Conservation (phyloP, 1,140 invertebrate genomes). For the Mycetomoellerius zeteki region DNA sequence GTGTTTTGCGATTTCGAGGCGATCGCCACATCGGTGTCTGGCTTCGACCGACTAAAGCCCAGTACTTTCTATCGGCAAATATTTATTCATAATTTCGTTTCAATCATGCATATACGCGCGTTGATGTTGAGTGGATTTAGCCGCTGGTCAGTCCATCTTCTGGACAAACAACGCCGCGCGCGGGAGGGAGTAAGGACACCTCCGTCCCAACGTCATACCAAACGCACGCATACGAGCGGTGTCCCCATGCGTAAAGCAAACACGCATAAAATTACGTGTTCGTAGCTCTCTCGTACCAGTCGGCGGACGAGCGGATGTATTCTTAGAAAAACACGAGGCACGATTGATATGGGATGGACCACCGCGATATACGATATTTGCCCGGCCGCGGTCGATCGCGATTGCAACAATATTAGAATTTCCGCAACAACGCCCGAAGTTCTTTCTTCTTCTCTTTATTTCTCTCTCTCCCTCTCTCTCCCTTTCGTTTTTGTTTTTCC, state of each 20-base stretch:
- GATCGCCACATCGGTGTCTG: slow-evolving; percentile 26
- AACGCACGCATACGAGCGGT: slow-evolving; percentile 12
- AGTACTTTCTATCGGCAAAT: slow-evolving; percentile 65
- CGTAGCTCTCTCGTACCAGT: not conserved
- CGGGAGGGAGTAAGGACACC: slow-evolving; percentile 24
- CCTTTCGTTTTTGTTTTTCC: not conserved
- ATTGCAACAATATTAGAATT: slow-evolving; percentile 39
- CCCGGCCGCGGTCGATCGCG: not conserved
- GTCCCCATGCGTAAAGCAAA: slow-evolving; percentile 79
- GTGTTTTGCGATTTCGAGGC: not conserved
- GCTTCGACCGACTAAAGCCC: slow-evolving; percentile 10
- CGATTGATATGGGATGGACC: slow-evolving; percentile 33
- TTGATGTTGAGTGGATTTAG: slow-evolving; percentile 72
- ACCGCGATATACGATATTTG: slow-evolving; percentile 52
- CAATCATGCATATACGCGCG: slow-evolving; percentile 50
- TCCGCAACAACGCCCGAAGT: slow-evolving; percentile 5
- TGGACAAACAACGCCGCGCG: slow-evolving; percentile 73
- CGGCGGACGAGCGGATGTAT: not conserved
- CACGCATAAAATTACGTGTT: slow-evolving; percentile 80
- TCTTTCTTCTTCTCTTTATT: not conserved
- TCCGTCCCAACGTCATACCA: slow-evolving; percentile 29
- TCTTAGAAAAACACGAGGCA: slow-evolving; percentile 54
- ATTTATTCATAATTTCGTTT: slow-evolving; percentile 77
- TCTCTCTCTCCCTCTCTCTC: not conserved
- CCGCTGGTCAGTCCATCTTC: slow-evolving; percentile 68